Percentiles rank a stretch among this genome's conserved stretches.
Evolutionary conservation across 1,140 invertebrate genomes (phyloP).

Genomic region (Heliconius melpomene): DNA sequence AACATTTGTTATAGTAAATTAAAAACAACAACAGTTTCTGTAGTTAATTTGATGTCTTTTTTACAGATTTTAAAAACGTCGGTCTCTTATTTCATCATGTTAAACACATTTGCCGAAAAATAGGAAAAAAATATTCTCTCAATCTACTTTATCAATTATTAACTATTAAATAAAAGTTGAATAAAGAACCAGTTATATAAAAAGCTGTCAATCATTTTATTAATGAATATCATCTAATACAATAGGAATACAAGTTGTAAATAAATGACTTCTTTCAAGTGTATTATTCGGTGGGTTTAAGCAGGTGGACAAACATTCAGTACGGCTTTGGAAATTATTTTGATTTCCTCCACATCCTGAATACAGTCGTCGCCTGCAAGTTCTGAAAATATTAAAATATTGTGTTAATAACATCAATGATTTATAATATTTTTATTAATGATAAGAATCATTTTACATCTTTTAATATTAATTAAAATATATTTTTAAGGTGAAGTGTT

Average conservation of each 20-base stretch:
- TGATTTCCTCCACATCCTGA: slow-evolving; percentile 88
- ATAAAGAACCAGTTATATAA: neutral
- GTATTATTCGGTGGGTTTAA: slow-evolving; percentile 53
- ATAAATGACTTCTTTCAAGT: slow-evolving; percentile 27
- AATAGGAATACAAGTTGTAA: slow-evolving; percentile 60
- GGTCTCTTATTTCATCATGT: slow-evolving; percentile 47
- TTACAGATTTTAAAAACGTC: slow-evolving; percentile 50
- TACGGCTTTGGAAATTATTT: slow-evolving; percentile 86
- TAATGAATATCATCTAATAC: slow-evolving; percentile 40
- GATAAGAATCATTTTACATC: too few relatives aligned
- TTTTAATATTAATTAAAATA: too few relatives aligned
- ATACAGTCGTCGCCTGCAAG: slow-evolving; percentile 83
- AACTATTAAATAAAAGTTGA: neutral
- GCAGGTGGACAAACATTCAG: slow-evolving; percentile 79
- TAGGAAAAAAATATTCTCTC: neutral
- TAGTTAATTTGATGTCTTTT: neutral
- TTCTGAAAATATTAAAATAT: slow-evolving; percentile 43
- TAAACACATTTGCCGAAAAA: slow-evolving; percentile 38
- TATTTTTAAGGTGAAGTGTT: too few relatives aligned
- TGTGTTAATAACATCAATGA: neutral
- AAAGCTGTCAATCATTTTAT: neutral
- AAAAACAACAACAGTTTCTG: neutral
- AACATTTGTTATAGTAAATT: neutral
- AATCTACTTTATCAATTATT: too few relatives aligned
- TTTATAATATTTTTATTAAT: too few relatives aligned